phyloP scores from a whole-genome alignment of 2,888 invertebrate genomes.

The Bhutanitis thaidina region DNA sequence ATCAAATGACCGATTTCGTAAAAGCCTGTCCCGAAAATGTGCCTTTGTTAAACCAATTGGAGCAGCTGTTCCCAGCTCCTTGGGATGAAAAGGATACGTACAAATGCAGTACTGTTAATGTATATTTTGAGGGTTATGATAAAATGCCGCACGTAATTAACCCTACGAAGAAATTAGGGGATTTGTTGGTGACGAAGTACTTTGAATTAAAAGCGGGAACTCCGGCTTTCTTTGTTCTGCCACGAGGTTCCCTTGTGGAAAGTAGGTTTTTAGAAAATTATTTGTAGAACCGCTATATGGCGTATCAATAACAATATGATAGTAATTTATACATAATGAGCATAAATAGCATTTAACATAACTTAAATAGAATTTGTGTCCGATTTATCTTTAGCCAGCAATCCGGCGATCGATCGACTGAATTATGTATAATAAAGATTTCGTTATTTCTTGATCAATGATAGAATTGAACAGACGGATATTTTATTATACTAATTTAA shows the following conservation, averaged over 20 bases:
- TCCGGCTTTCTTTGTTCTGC: slow-evolving; percentile 82
- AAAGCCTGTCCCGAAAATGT: slow-evolving; percentile 88
- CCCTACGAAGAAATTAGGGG: slow-evolving; percentile 74
- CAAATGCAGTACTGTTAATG: slow-evolving; percentile 76
- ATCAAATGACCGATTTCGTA: slow-evolving; percentile 91
- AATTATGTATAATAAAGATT: too few species aligned
- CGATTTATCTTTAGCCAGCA: too few species aligned
- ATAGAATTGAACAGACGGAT: too few species aligned
- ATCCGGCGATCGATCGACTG: too few species aligned
- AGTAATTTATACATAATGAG: too few species aligned
- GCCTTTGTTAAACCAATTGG: slow-evolving; percentile 66
- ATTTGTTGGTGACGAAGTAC: slow-evolving; percentile 80
- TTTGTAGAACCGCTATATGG: slow-evolving; percentile 31
- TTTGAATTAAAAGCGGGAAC: slow-evolving; percentile 83
- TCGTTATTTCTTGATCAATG: too few species aligned
- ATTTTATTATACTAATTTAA: too few species aligned
- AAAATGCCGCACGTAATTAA: slow-evolving; percentile 81
- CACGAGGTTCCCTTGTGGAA: slow-evolving; percentile 78
- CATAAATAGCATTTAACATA: too few species aligned
- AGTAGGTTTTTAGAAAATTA: slow-evolving; percentile 78
- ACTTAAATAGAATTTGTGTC: too few species aligned
- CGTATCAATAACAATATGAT: too few species aligned
- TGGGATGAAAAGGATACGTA: slow-evolving; percentile 87
- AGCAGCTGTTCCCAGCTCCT: slow-evolving; percentile 83
- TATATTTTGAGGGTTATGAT: slow-evolving; percentile 87